phyloP scores from a whole-genome alignment of 2,888 invertebrate species.

The Branchipolynoe longqiensis region DNA sequence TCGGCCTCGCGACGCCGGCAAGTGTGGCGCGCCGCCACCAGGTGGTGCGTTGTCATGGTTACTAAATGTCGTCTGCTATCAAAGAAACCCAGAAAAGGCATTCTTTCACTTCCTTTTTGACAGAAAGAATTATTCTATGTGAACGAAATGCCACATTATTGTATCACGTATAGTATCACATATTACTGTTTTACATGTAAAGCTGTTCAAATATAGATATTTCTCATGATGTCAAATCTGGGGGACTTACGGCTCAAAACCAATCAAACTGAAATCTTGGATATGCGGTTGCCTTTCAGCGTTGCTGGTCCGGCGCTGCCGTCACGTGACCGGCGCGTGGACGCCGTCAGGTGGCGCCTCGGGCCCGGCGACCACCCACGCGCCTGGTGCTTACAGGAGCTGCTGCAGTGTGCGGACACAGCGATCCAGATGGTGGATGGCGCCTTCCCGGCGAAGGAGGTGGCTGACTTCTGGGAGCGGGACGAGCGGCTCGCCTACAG shows the following conservation, averaged over 20 bases:
- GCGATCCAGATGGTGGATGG: slow-evolving; percentile 69
- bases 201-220: no score
- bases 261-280: no score
- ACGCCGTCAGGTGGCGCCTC: not conserved
- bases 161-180: no score
- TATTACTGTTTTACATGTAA: no score
- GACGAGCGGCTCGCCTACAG: not conserved
- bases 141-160: no score
- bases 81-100: no score
- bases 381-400: not conserved
- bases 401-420: slow-evolving; percentile 69
- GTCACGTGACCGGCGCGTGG: not conserved
- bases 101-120: no score
- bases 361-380: not conserved
- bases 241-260: no score
- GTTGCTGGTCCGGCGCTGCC: not conserved
- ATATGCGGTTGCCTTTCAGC: no score
- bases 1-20: not conserved
- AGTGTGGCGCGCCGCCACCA: not conserved
- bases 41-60: slow-evolving; percentile 28
- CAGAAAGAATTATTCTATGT: no score
- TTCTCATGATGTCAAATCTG: no score
- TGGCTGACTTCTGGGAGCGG: not conserved
- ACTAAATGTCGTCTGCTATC: no score
- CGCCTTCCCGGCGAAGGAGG: not conserved